Evolutionary conservation across 2,797 vertebrate species (phyloP).

Genomic region (Carduelis carduelis): DNA sequence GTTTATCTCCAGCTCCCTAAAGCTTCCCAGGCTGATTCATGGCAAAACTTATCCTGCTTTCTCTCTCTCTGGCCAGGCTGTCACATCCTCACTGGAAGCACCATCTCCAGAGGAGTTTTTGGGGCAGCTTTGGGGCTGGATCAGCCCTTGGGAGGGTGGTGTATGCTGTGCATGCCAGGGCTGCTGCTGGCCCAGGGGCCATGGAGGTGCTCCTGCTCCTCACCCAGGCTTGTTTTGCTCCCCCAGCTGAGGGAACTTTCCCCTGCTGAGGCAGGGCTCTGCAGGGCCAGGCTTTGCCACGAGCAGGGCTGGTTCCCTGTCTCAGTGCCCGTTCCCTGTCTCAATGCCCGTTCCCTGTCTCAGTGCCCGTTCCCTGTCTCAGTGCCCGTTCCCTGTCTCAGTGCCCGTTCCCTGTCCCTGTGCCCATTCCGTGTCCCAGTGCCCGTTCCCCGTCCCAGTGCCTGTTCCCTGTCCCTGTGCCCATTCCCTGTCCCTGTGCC

Average conservation of each 20-base stretch:
- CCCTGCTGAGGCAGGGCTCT: neutral
- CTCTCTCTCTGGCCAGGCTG: neutral
- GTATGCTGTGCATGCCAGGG: neutral
- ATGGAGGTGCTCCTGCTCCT: neutral
- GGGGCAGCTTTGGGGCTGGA: neutral
- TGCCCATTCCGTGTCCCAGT: too few relatives aligned
- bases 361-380: too few relatives aligned
- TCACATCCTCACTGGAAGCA: neutral
- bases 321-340: too few relatives aligned
- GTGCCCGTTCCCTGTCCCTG: too few relatives aligned
- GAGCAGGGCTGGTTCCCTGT: neutral
- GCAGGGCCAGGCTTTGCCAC: neutral
- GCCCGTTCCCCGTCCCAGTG: too few relatives aligned
- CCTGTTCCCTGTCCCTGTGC: too few relatives aligned
- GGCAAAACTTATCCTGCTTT: neutral
- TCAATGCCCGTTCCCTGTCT: too few relatives aligned
- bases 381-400: too few relatives aligned
- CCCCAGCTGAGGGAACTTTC: neutral
- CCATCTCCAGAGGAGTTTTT: neutral
- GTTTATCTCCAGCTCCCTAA: neutral
- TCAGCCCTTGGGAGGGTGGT: neutral
- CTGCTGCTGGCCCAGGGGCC: neutral
- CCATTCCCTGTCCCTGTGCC: too few relatives aligned
- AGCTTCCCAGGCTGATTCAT: neutral
- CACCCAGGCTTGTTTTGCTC: neutral